These are phyloP conservation scores for Hoplodrina ambigua DNA, from an alignment of 2,888 invertebrate species.

Conservation along the genomic window DNA sequence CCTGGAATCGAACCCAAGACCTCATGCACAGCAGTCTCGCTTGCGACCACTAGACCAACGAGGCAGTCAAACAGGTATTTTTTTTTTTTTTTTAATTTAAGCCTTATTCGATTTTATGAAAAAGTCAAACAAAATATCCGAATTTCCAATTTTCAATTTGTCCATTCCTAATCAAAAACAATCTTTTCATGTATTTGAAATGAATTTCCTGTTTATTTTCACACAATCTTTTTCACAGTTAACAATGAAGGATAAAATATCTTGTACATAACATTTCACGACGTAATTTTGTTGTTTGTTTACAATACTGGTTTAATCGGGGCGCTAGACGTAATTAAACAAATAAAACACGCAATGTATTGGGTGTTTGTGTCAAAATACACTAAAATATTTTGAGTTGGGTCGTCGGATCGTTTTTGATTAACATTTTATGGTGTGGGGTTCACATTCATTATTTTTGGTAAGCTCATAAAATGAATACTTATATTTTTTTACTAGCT, in stretches of 20 bases:
- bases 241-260: conserved; percentile 25
- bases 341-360: conserved; percentile 6
- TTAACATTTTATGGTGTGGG: no score
- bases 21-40: no score
- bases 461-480: no score
- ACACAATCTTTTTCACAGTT: neutral
- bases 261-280: neutral
- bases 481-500: no score
- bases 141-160: neutral
- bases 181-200: conserved; percentile 24
- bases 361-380: no score
- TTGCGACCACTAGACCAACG: no score
- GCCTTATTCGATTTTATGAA: no score
- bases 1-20: no score
- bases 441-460: no score
- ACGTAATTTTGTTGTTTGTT: conserved; percentile 7
- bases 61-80: no score
- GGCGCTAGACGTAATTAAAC: neutral
- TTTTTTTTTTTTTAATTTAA: no score
- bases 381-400: no score
- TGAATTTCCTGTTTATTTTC: conserved; percentile 24
- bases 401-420: neutral
- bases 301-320: neutral
- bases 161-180: neutral
- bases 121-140: neutral